Percentiles rank a stretch among this genome's conserved stretches.
phyloP scores from a whole-genome alignment of 2,797 vertebrate genomes.

The Sebastes matsubarae region DNA sequence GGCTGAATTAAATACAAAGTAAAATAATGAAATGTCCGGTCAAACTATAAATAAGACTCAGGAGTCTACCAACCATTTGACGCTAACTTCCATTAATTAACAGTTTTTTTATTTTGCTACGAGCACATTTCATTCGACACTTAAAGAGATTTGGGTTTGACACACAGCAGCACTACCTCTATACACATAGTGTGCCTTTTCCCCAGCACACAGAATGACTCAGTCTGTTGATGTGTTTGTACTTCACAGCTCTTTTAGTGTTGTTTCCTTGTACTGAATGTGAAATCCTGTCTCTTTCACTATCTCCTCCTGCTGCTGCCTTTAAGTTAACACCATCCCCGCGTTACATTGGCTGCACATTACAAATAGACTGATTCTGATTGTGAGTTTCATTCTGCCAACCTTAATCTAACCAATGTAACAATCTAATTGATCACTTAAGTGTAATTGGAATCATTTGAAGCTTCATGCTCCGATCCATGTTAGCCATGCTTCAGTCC shows the following conservation, averaged over 20 bases:
- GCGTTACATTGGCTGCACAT: slow-evolving; percentile 1
- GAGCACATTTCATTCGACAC: neutral
- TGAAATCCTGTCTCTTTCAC: neutral
- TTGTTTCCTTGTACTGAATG: neutral
- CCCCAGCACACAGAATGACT: neutral
- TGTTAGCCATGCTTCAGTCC: slow-evolving; percentile 60
- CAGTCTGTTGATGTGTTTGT: neutral
- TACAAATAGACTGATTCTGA: slow-evolving; percentile 27
- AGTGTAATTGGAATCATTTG: slow-evolving; percentile 66
- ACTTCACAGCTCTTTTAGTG: neutral
- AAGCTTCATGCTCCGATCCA: slow-evolving; percentile 62
- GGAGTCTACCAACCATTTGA: neutral
- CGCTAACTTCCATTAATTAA: neutral
- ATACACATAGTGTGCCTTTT: neutral
- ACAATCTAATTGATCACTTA: slow-evolving; percentile 69
- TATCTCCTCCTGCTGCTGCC: neutral
- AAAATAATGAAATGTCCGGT: neutral
- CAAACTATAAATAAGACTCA: neutral
- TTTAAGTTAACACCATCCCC: neutral
- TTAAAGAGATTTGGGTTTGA: neutral
- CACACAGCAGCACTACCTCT: neutral
- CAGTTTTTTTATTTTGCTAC: neutral
- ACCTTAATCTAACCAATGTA: slow-evolving; percentile 55
- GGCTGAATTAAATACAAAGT: neutral
- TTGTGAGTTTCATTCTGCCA: slow-evolving; percentile 49